Conservation (phyloP, 2,797 vertebrate genomes). For the Denticeps clupeoides region DNA sequence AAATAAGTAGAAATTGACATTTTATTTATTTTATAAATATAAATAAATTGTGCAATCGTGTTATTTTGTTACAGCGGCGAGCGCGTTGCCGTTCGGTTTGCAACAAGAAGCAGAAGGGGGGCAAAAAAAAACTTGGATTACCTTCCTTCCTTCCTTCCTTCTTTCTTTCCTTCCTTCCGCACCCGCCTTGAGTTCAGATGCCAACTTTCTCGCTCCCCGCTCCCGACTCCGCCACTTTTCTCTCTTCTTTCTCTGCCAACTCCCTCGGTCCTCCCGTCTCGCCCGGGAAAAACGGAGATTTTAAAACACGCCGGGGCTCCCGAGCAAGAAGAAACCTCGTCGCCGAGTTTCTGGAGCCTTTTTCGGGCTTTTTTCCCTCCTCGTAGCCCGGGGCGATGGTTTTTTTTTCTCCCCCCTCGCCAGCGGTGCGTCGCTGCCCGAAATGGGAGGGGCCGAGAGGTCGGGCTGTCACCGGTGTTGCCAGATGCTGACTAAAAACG, state of each 20-base stretch:
- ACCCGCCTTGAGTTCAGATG: slow-evolving; percentile 32
- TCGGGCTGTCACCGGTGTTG: slow-evolving; percentile 3
- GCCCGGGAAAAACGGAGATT: too few species aligned
- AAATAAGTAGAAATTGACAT: too few species aligned
- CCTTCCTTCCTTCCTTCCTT: too few species aligned
- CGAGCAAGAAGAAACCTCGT: too few species aligned
- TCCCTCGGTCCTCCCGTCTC: slow-evolving; percentile 14
- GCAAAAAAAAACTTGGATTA: slow-evolving; percentile 12
- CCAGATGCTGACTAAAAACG: neutral
- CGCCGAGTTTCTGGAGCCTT: slow-evolving; percentile 10
- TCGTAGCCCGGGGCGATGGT: slow-evolving; percentile 33
- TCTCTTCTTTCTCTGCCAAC: slow-evolving; percentile 8
- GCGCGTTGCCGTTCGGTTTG: slow-evolving; percentile 1
- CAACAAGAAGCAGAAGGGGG: neutral
- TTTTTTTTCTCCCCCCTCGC: slow-evolving; percentile 31
- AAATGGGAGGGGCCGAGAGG: slow-evolving; percentile 24
- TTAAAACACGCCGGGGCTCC: too few species aligned
- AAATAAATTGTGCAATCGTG: too few species aligned
- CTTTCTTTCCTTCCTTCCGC: too few species aligned
- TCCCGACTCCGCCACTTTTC: slow-evolving; percentile 12
- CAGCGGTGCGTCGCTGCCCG: slow-evolving; percentile 20
- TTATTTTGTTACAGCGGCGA: too few species aligned
- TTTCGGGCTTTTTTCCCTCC: slow-evolving; percentile 28
- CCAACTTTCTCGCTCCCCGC: slow-evolving; percentile 21
- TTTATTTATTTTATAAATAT: too few species aligned